A percentile compares a stretch with the other conserved stretches of the same genome.
Evolutionary conservation across 2,888 invertebrate genomes (phyloP).

Genomic region (Clanis bilineata): DNA sequence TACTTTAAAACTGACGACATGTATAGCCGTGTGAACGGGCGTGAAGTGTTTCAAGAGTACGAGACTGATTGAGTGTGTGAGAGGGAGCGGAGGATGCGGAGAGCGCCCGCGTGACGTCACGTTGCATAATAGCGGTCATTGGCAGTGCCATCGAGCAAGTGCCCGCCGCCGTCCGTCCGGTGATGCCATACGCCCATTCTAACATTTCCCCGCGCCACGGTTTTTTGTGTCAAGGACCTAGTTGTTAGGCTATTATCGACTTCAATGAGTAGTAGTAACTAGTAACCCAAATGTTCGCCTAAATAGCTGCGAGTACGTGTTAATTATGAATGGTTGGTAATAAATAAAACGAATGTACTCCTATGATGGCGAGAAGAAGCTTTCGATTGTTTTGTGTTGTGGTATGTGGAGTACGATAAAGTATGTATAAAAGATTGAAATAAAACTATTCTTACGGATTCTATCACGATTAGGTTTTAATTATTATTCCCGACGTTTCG

Average conservation of each 20-base stretch:
- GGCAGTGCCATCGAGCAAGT: constrained; percentile 16
- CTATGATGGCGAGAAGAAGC: not conserved
- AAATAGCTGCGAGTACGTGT: not conserved
- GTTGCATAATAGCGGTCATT: constrained; percentile 20
- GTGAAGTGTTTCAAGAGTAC: constrained; percentile 1
- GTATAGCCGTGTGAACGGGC: not conserved
- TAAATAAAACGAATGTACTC: too few species aligned
- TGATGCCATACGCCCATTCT: constrained; percentile 11
- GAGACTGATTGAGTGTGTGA: not conserved
- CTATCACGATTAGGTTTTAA: too few species aligned
- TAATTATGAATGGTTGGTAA: not conserved
- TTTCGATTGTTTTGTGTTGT: too few species aligned
- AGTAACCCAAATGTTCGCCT: constrained; percentile 3
- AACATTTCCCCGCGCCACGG: not conserved
- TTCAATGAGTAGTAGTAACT: not conserved
- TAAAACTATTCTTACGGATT: too few species aligned
- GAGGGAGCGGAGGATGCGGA: too few species aligned
- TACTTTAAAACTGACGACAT: too few species aligned
- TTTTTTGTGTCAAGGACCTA: constrained; percentile 15
- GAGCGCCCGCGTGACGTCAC: constrained; percentile 15
- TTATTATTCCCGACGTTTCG: too few species aligned
- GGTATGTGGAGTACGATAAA: too few species aligned
- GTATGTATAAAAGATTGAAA: too few species aligned
- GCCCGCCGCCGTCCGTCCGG: not conserved
- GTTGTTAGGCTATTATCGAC: constrained; percentile 2